Base-by-base conservation (phyloP, 2,797 vertebrate species). In the Gymnodraco acuticeps region DNA sequence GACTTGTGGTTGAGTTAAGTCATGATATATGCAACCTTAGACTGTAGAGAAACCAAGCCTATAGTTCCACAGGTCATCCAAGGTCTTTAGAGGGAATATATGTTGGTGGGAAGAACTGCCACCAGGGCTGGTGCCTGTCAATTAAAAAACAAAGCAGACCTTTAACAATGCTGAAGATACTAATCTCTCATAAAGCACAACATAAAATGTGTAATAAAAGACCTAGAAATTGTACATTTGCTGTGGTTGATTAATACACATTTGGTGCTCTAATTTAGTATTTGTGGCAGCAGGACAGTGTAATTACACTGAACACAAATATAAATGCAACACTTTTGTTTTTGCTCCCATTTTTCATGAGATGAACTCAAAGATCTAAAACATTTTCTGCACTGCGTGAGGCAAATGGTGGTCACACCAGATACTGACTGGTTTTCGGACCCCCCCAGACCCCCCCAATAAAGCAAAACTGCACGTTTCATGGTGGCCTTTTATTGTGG, bases 1-100 rank as follows among this genome's bases (percentile, higher is more conserved):
- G 16, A 65, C 46, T 46, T 64, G 48, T 56, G n/a, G 63, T 73
- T 59, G 14, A 27, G 10, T 55, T 55, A 15, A n/a, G 19, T 72
- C n/a, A 45, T 14, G 42, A n/a, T 17, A 23, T 55, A 20, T 61
- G 12, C 13, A 78, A 50, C 33, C 11, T 33, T 52, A 63, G 27
- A 47, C 20, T 45, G 14, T 64, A 13, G 23, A 66, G 27, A 46
- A 64, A 20, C 14, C 27, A 13, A 8, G 45, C 13, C 9, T 48
- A 4, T n/a, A 13, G 42, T 61, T 66, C 12, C 10, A 43, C 50
- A 55, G 23, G 41, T 47, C 48, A 50, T 10, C 61, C 47, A 45
- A 19, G 14, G 33, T 58, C 15, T 19, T 10, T 41, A 8, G 27
- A 38, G 27, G 10, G 19, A 47, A 1, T 14, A 45, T 2, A 15